Evolutionary conservation across 2,113 vertebrate genomes (phyloP).

Genomic region (Picathartes gymnocephalus): DNA sequence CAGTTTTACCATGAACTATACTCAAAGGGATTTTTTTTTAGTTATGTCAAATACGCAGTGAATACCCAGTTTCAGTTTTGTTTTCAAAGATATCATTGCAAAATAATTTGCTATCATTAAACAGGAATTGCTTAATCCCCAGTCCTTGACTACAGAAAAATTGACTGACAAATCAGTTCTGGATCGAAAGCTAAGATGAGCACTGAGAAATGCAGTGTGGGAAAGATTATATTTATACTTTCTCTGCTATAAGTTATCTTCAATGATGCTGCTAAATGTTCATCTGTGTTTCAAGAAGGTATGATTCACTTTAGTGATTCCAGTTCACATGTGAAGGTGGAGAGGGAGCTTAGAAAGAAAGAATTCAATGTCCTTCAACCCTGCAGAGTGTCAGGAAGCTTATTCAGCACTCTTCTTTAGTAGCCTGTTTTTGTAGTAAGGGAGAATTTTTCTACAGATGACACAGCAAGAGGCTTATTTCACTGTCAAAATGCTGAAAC

Average conservation of each 20-base stretch:
- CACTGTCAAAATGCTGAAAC: background rate
- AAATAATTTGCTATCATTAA: background rate
- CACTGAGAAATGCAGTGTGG: background rate
- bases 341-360: background rate
- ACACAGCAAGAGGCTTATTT: background rate
- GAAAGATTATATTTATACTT: constrained; percentile 31
- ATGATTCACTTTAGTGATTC: background rate
- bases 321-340: background rate
- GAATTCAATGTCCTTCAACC: background rate
- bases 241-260: background rate
- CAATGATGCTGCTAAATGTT: background rate
- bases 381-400: background rate
- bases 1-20: background rate
- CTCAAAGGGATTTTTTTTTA: background rate
- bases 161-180: constrained; percentile 9
- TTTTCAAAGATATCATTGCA: background rate
- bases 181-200: constrained; percentile 4
- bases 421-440: background rate
- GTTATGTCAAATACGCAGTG: background rate
- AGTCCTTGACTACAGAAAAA: background rate
- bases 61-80: background rate
- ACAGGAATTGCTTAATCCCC: background rate
- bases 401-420: constrained; percentile 3
- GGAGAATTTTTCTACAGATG: background rate
- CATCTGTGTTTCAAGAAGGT: constrained; percentile 2